phyloP scores from a whole-genome alignment of 1,140 invertebrate genomes.

The Reticulitermes speratus region DNA sequence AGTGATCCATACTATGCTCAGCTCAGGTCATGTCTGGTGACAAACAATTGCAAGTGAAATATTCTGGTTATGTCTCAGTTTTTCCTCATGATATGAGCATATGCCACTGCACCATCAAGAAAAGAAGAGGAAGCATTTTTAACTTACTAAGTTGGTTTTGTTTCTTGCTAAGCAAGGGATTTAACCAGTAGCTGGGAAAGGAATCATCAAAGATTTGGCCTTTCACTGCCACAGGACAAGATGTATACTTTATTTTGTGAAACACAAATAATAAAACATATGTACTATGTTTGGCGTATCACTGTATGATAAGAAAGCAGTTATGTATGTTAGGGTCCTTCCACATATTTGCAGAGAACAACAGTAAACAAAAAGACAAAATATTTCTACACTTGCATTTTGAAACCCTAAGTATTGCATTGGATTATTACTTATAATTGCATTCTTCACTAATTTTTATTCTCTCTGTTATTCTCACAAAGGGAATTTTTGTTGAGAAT shows the following conservation, averaged over 20 bases:
- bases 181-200: conserved; percentile 23
- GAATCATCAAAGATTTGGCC: conserved; percentile 29
- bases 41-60: not conserved
- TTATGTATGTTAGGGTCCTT: conserved; percentile 25
- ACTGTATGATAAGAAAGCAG: conserved; percentile 17
- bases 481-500: not conserved
- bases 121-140: conserved; percentile 8
- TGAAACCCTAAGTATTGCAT: conserved; percentile 19
- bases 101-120: not conserved
- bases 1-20: not conserved
- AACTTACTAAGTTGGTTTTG: not conserved
- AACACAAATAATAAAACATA: conserved; percentile 22
- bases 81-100: not conserved
- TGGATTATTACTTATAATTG: conserved; percentile 8
- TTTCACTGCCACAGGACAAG: conserved; percentile 34
- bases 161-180: conserved; percentile 15
- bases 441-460: conserved; percentile 22
- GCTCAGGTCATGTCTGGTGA: not conserved
- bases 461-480: conserved; percentile 23
- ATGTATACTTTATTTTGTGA: conserved; percentile 34
- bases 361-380: conserved; percentile 15
- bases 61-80: not conserved
- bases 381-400: conserved; percentile 29
- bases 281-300: not conserved
- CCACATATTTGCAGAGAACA: conserved; percentile 30